Evolutionary conservation across 2,797 vertebrate species (phyloP), one percentile per base, ranked within the genome.

Genomic region (Sparus aurata): DNA sequence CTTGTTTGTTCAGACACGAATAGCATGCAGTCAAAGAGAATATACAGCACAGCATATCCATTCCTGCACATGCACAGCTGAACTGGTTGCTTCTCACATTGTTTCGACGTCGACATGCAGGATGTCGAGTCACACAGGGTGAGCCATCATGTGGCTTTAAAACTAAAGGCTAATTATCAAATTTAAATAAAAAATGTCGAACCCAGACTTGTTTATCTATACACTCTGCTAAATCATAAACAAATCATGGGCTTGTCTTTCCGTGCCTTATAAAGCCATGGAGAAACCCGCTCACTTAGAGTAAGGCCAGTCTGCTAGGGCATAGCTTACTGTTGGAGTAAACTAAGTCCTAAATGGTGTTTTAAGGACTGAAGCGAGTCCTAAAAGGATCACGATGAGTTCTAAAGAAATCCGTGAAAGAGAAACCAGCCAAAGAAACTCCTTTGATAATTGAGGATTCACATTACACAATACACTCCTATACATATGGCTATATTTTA

Each of bases 1-100:
- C 45, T 55, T 84, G 72, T 81, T 85, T 86, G 66, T 76, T 77
- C 62, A 77, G 61, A 57, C 78, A 49, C 38, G 84, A 78, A 74
- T 30, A 11, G 34, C 61, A n/a, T 58, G 64, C 65, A 86, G 67
- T 73, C 73, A 66, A 27, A 50, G 12, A 70, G 27, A 52, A 77
- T 61, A 83, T 49, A 70, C 63, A 74, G 8, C 12, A 47, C 61
- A 69, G 5, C 11, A 55, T 67, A 27, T 58, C 2, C n/a, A 75
- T 70, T 49, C 47, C 25, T 59, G 2, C 6, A 34, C 53, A 52
- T 15, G 41, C 22, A 5, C 17, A 45, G 22, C 7, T 7, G 13
- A 34, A 20, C 4, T 41, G 34, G 15, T 55, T 45, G 30, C 53
- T 71, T 69, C 17, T 49, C 34, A 17, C 41, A 22, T 23, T 64